Evolutionary conservation across 2,797 vertebrate species (phyloP).

Genomic region (Trachurus trachurus): DNA sequence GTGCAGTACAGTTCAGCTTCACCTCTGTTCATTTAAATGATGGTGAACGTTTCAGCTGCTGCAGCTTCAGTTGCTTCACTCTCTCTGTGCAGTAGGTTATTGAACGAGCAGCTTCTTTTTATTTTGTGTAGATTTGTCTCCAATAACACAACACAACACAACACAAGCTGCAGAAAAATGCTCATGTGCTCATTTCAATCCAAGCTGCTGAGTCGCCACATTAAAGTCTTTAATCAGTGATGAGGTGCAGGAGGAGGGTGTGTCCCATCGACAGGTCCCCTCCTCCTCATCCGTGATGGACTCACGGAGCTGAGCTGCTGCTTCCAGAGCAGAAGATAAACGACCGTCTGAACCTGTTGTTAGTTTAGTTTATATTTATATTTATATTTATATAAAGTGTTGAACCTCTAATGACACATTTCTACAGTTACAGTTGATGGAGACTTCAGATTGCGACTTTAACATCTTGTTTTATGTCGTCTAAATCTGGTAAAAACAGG

Average conservation of each 20-base stretch:
- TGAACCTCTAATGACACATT: neutral
- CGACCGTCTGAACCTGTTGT: conserved; percentile 9
- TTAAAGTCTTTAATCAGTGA: conserved; percentile 53
- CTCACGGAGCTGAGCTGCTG: conserved; percentile 54
- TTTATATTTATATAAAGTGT: no score
- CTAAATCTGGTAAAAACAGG: conserved; percentile 55
- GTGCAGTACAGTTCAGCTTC: no score
- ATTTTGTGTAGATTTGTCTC: neutral
- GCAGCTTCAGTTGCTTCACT: no score
- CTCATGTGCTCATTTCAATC: conserved; percentile 11
- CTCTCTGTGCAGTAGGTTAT: neutral
- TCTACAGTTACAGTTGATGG: conserved; percentile 53
- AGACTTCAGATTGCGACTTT: conserved; percentile 71
- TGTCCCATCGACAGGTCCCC: conserved; percentile 50
- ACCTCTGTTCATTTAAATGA: no score
- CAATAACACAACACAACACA: no score
- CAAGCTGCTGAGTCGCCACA: conserved; percentile 44
- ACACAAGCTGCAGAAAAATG: neutral
- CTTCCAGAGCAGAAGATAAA: conserved; percentile 52
- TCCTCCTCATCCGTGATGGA: conserved; percentile 44
- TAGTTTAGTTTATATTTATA: no score
- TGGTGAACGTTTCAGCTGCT: no score
- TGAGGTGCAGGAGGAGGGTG: conserved; percentile 39
- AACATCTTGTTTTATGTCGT: conserved; percentile 57
- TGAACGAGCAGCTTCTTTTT: neutral